A percentile compares a stretch with the other conserved stretches of the same genome.
These are phyloP conservation scores for Macrostomum cliftonense DNA, from an alignment of 2,888 invertebrate species.

Conservation along the genomic window DNA sequence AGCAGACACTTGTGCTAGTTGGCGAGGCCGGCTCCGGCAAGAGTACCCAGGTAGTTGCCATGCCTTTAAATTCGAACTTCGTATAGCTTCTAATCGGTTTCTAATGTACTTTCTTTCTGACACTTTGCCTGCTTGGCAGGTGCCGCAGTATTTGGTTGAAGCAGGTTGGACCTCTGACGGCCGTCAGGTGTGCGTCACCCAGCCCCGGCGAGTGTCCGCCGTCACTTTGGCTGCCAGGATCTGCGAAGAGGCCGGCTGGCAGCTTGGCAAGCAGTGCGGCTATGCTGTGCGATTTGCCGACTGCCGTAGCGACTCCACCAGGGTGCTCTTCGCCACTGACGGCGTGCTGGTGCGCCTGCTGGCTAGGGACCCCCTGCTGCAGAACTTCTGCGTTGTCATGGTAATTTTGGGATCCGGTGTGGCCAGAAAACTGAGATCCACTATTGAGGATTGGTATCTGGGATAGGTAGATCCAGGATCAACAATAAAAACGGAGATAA, in stretches of 20 bases:
- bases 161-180: slow-evolving; percentile 61
- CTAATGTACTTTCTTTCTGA: no score
- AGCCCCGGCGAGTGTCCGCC: slow-evolving; percentile 74
- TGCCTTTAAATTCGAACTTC: no score
- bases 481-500: no score
- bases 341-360: slow-evolving; percentile 81
- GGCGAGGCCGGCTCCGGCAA: slow-evolving; percentile 90
- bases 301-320: neutral
- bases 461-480: no score
- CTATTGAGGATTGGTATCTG: no score
- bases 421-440: no score
- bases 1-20: slow-evolving; percentile 59
- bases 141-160: slow-evolving; percentile 62
- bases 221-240: slow-evolving; percentile 68
- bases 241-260: slow-evolving; percentile 61
- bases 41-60: slow-evolving; percentile 67
- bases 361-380: slow-evolving; percentile 75
- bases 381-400: slow-evolving; percentile 62
- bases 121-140: no score
- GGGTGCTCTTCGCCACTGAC: slow-evolving; percentile 70
- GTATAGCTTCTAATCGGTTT: no score
- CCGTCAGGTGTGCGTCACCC: slow-evolving; percentile 59
- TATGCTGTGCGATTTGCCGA: slow-evolving; percentile 55
- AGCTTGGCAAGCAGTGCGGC: slow-evolving; percentile 59
- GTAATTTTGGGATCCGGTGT: no score